A percentile compares a stretch with the other conserved stretches of the same genome.
phyloP scores from a whole-genome alignment of 2,113 vertebrate species.

The Cebidichthys violaceus region DNA sequence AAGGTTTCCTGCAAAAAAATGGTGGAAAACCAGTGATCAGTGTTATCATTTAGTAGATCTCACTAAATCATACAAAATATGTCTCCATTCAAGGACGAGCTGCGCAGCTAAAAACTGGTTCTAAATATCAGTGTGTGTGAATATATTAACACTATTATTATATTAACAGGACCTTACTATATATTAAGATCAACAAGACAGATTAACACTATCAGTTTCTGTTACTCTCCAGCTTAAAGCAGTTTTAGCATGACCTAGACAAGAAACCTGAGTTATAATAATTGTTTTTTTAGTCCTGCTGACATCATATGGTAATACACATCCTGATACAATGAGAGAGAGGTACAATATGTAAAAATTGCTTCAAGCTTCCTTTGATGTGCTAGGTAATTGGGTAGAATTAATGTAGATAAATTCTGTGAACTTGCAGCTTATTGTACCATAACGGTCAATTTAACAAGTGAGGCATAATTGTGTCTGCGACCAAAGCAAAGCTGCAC shows the following conservation, averaged over 20 bases:
- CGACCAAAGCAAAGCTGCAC: constrained; percentile 29
- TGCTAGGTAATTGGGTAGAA: constrained; percentile 58
- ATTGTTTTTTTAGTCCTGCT: not conserved
- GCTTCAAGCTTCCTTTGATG: constrained; percentile 44
- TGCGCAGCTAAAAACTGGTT: constrained; percentile 17
- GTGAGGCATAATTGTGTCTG: constrained; percentile 45
- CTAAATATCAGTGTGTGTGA: constrained; percentile 1
- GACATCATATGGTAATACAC: constrained; percentile 17
- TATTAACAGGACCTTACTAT: constrained; percentile 27
- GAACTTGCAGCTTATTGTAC: constrained; percentile 49
- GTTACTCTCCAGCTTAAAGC: constrained; percentile 19
- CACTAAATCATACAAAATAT: constrained; percentile 32
- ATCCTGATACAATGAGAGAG: constrained; percentile 12
- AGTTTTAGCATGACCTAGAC: constrained; percentile 18
- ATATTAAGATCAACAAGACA: constrained; percentile 44
- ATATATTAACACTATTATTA: constrained; percentile 32
- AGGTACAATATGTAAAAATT: constrained; percentile 16
- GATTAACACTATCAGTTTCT: constrained; percentile 31
- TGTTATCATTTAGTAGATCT: constrained; percentile 35
- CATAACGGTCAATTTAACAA: constrained; percentile 67
- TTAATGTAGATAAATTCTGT: constrained; percentile 59
- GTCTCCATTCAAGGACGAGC: not conserved
- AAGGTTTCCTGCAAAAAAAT: constrained; percentile 79
- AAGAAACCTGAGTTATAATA: constrained; percentile 2
- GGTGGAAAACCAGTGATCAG: constrained; percentile 37